phyloP scores from a whole-genome alignment of 2,888 invertebrate genomes.

The Augochlorella aurata region DNA sequence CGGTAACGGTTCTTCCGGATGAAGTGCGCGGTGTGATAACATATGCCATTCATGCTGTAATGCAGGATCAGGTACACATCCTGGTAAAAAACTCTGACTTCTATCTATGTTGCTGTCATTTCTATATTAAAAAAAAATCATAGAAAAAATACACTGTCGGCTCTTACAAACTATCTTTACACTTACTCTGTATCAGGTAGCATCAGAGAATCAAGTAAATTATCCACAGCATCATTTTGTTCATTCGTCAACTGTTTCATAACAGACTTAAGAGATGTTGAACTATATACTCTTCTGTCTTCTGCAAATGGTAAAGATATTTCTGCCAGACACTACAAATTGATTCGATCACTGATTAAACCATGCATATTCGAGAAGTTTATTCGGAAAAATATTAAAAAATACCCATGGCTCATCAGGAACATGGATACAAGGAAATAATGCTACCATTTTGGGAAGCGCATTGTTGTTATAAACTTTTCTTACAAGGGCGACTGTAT shows the following conservation, averaged over 20 bases:
- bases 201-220: constrained; percentile 49
- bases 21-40: constrained; percentile 69
- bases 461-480: constrained; percentile 53
- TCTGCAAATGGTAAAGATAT: constrained; percentile 56
- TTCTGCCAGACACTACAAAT: constrained; percentile 57
- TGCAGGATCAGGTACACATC: constrained; percentile 64
- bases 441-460: constrained; percentile 63
- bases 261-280: constrained; percentile 48
- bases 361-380: not conserved
- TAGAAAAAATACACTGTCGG: not conserved
- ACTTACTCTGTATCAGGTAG: constrained; percentile 42
- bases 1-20: constrained; percentile 70
- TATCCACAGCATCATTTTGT: constrained; percentile 57
- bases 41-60: constrained; percentile 71
- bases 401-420: constrained; percentile 69
- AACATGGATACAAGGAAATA: constrained; percentile 65
- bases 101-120: constrained; percentile 22
- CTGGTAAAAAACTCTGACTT: constrained; percentile 58
- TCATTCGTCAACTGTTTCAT: constrained; percentile 45
- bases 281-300: constrained; percentile 50
- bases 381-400: constrained; percentile 12
- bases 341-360: not conserved
- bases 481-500: constrained; percentile 68
- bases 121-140: constrained; percentile 23
- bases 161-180: not conserved